phyloP scores from a whole-genome alignment of 92 coral and sea anemone species.

The Porites cylindrica region DNA sequence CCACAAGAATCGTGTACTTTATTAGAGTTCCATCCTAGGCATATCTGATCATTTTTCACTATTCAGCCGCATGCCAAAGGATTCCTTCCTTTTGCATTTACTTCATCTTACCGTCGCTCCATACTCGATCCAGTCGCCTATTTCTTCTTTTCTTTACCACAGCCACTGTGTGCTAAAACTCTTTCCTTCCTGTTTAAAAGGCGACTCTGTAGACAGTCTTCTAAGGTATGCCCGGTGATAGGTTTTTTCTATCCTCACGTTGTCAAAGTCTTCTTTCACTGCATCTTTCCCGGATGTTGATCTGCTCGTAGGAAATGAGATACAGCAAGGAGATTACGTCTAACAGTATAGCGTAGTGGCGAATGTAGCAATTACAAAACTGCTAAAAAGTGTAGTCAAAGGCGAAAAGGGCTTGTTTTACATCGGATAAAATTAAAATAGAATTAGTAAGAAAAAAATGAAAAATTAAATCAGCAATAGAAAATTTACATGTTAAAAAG shows the following conservation, averaged over 20 bases:
- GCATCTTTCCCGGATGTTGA: slow-evolving; percentile 28
- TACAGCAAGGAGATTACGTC: not conserved
- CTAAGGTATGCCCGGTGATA: slow-evolving; percentile 75
- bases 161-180: slow-evolving; percentile 83
- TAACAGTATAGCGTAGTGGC: not conserved
- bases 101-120: slow-evolving; percentile 43
- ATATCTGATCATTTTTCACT: no score
- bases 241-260: slow-evolving; percentile 69
- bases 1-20: no score
- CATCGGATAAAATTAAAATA: no score
- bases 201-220: slow-evolving; percentile 77
- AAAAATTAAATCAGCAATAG: no score
- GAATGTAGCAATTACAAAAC: no score
- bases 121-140: slow-evolving; percentile 77
- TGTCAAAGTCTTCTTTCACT: slow-evolving; percentile 73
- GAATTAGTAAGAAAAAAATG: no score
- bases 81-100: not conserved
- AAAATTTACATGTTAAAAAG: no score
- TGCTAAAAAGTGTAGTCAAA: no score
- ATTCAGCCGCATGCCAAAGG: no score
- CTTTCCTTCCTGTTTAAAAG: slow-evolving; percentile 42
- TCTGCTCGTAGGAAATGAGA: not conserved
- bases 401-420: no score
- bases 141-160: slow-evolving; percentile 87
- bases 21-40: no score